Base-by-base conservation (phyloP, 2,888 invertebrate genomes). In the Polyommatus iphigenia region DNA sequence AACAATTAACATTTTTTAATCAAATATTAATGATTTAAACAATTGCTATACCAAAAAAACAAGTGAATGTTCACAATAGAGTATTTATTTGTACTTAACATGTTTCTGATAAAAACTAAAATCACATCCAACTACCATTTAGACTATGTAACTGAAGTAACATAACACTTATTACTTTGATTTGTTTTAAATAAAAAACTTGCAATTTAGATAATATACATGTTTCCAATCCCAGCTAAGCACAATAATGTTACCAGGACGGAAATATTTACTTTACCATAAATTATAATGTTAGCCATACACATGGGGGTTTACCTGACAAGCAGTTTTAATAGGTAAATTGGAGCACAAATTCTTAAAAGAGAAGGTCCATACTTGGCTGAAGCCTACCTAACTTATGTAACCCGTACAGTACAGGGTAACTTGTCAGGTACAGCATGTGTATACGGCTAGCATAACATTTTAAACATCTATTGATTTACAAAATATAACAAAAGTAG, bases 41-140 rank as follows among this genome's bases (percentile, higher is more conserved):
- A n/a, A 72, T 71, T 29, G 10, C 4, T 32, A 71, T 10, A 3
- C 57, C 15, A 36, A 71, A 20, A 77, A 71, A 77, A 72, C 15
- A 71, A 54, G 32, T 13, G 15, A n/a, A 41, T 36, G 24, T 71
- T 77, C 36, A 77, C 36, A 77, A 75, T 75, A 75, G 75, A 75
- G n/a, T 57, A 54, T 77, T 77, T 77, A 77, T 77, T 77, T 77
- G 71, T 71, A 77, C 77, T 77, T 77, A 77, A 77, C 77, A 77
- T 36, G 32, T 71, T 72, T 71, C 72, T 46, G 71, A 71, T 77
- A 15, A 32, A 77, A 75, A 75, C 75, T 75, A 54, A 77, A 71
- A 77, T 57, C 57, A 72, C 50, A 71, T 54, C 41, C 57, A 57
- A 71, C 71, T 77, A 41, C 72, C 36, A 57, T 57, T 75, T 75